Evolutionary conservation across 2,113 vertebrate species (phyloP).

Genomic region (Camelus bactrianus): DNA sequence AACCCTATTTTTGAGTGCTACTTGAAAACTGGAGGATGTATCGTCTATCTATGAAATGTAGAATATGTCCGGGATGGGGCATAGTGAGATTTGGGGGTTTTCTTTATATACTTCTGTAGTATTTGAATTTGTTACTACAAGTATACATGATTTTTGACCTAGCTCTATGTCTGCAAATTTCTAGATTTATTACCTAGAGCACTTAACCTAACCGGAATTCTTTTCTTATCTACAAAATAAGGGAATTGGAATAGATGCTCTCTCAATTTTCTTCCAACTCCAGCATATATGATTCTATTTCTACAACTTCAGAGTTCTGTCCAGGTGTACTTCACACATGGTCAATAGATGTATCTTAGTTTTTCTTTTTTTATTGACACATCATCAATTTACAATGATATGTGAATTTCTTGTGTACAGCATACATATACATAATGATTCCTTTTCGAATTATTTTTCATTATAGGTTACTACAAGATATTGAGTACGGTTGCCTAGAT

Average conservation of each 20-base stretch:
- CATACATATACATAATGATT: too few relatives aligned
- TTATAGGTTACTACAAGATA: too few relatives aligned
- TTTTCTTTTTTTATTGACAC: too few relatives aligned
- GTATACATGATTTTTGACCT: background rate
- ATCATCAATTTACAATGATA: too few relatives aligned
- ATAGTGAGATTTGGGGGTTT: background rate
- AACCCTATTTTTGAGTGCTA: background rate
- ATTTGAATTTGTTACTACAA: background rate
- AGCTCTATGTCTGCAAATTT: background rate
- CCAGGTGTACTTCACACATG: background rate
- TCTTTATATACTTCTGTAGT: background rate
- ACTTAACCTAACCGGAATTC: background rate
- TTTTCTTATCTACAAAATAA: conserved; percentile 7
- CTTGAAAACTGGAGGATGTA: background rate
- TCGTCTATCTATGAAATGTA: background rate
- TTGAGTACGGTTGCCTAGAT: background rate
- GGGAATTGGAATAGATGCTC: background rate
- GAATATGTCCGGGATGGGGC: background rate
- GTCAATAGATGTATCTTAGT: background rate
- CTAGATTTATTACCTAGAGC: background rate
- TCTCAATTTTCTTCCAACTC: background rate
- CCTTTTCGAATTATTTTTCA: too few relatives aligned
- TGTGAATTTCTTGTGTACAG: too few relatives aligned
- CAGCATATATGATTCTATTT: background rate
- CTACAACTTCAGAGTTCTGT: background rate